phyloP scores from a whole-genome alignment of 2,888 invertebrate species.

The Arge pagana region DNA sequence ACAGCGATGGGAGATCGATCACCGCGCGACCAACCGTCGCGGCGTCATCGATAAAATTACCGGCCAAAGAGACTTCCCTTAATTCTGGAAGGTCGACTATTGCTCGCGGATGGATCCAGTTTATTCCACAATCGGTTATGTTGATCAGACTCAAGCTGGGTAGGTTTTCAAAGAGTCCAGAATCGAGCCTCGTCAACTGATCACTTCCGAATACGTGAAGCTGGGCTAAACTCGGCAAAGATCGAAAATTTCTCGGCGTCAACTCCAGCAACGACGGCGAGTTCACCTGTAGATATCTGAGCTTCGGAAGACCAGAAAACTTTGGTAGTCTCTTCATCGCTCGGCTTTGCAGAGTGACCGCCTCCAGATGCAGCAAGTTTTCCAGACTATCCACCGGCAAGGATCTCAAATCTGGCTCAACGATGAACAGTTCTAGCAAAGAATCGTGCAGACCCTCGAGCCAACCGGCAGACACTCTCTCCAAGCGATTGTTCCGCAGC shows the following conservation, averaged over 20 bases:
- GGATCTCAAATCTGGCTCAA: conserved; percentile 80
- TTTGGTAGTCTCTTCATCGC: conserved; percentile 75
- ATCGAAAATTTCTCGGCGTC: conserved; percentile 71
- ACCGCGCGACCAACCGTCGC: conserved; percentile 80
- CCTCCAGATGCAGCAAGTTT: conserved; percentile 76
- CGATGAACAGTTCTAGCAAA: conserved; percentile 81
- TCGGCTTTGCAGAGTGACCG: conserved; percentile 80
- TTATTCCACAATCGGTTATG: conserved; percentile 76
- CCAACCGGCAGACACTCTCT: conserved; percentile 82
- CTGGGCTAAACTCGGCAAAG: conserved; percentile 74
- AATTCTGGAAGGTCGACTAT: conserved; percentile 73
- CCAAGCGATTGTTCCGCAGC: conserved; percentile 82
- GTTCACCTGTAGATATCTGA: conserved; percentile 73
- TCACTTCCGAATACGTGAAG: conserved; percentile 74
- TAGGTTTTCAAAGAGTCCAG: conserved; percentile 72
- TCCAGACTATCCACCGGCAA: conserved; percentile 79
- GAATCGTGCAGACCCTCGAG: conserved; percentile 76
- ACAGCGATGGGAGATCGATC: conserved; percentile 75
- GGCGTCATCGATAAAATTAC: conserved; percentile 77
- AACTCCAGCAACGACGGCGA: conserved; percentile 70
- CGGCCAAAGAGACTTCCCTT: conserved; percentile 70
- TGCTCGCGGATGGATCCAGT: conserved; percentile 78
- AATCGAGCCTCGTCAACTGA: conserved; percentile 71
- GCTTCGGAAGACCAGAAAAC: conserved; percentile 71
- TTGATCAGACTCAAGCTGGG: conserved; percentile 72